A percentile compares a stretch with the other conserved stretches of the same genome.
Conservation (phyloP, 37 sponge, comb jelly and placozoan species). For the Chondrilla cf. caribensis region DNA sequence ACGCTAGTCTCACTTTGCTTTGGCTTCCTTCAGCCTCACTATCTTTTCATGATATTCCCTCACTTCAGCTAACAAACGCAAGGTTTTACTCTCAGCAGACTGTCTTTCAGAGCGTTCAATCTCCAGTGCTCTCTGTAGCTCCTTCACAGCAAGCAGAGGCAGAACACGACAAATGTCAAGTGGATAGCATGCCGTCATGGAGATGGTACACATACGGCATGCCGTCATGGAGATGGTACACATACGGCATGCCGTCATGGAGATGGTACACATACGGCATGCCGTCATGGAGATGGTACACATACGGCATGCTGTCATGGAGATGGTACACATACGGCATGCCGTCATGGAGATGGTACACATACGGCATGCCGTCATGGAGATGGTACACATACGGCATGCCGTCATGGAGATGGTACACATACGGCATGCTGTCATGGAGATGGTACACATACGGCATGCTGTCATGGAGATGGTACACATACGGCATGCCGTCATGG, state of each 20-base stretch:
- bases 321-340: no score
- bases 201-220: not conserved
- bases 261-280: no score
- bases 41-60: conserved; percentile 38
- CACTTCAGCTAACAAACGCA: conserved; percentile 69
- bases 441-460: no score
- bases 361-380: no score
- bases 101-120: conserved; percentile 55
- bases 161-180: not conserved
- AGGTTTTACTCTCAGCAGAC: conserved; percentile 37
- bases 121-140: conserved; percentile 66
- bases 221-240: not conserved
- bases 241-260: not conserved
- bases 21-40: conserved; percentile 2
- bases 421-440: no score
- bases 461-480: no score
- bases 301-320: no score
- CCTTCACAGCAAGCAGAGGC: conserved; percentile 54
- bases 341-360: no score
- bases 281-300: no score
- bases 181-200: not conserved
- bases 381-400: no score
- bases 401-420: no score
- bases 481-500: no score
- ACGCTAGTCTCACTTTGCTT: not conserved